These are phyloP conservation scores for Nothobranchius furzeri DNA, from an alignment of 2,113 vertebrate species.

Conservation along the genomic window DNA sequence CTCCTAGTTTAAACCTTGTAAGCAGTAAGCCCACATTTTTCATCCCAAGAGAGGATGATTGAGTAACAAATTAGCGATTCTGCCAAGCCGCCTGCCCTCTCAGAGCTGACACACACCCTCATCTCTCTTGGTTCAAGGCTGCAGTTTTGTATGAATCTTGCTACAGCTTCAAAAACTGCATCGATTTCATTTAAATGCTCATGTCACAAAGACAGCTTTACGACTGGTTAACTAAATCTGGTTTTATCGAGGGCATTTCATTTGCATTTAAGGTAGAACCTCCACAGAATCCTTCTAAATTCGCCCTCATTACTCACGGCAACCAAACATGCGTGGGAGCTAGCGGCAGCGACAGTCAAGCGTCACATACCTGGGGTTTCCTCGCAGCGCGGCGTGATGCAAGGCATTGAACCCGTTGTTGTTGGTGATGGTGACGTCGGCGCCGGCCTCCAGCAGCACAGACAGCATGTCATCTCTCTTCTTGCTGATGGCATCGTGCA, in stretches of 20 bases:
- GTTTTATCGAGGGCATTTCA: background rate
- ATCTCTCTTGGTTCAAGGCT: background rate
- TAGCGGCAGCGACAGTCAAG: too few relatives aligned
- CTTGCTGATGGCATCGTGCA: conserved; percentile 98
- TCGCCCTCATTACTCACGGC: background rate
- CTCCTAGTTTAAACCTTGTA: conserved; percentile 16
- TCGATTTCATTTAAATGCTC: background rate
- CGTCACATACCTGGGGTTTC: conserved; percentile 91
- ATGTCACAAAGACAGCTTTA: background rate
- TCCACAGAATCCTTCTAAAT: conserved; percentile 22
- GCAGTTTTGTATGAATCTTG: background rate
- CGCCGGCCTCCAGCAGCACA: conserved; percentile 93
- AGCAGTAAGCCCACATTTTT: conserved; percentile 32
- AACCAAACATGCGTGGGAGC: background rate
- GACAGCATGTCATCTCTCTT: conserved; percentile 98
- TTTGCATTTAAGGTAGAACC: background rate
- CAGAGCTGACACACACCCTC: conserved; percentile 15
- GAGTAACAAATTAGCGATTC: conserved; percentile 42
- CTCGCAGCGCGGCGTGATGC: conserved; percentile 94
- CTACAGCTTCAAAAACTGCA: background rate
- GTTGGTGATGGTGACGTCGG: conserved; percentile 98
- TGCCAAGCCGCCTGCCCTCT: conserved; percentile 12
- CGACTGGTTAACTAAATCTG: background rate
- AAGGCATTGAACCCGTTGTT: conserved; percentile 99
- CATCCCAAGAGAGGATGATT: conserved; percentile 37